Evolutionary conservation across 2,888 invertebrate genomes (phyloP).

Genomic region (Drosophila pseudotalamancana): DNA sequence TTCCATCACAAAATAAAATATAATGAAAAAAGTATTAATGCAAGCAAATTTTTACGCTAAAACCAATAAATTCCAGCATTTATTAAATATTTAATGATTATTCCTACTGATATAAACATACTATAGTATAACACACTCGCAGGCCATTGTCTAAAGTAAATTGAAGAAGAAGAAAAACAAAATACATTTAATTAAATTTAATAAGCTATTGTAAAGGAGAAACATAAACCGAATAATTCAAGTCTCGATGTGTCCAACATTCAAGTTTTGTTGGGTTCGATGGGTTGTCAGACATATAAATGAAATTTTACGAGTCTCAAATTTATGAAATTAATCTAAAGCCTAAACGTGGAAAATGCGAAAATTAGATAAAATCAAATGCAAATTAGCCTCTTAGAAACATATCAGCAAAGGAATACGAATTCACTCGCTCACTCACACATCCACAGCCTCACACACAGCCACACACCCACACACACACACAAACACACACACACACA

Average conservation of each 20-base stretch:
- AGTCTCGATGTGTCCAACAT: conserved; percentile 36
- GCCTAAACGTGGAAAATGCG: conserved; percentile 12
- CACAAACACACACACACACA: conserved; percentile 18
- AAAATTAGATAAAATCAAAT: conserved; percentile 56
- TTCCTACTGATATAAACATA: conserved; percentile 41
- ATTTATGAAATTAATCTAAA: conserved; percentile 24
- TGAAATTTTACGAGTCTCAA: conserved; percentile 17
- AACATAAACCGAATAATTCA: neutral
- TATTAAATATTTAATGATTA: conserved; percentile 53
- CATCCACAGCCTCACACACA: conserved; percentile 10
- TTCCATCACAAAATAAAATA: conserved; percentile 8
- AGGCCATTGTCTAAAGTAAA: conserved; percentile 19
- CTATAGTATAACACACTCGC: conserved; percentile 20
- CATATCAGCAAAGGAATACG: conserved; percentile 81
- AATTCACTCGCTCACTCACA: conserved; percentile 46
- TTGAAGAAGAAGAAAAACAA: conserved; percentile 24
- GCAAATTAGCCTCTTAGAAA: conserved; percentile 84
- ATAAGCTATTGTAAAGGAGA: conserved; percentile 16
- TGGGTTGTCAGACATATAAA: conserved; percentile 32
- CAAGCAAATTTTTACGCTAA: conserved; percentile 55
- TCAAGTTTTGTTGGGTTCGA: conserved; percentile 26
- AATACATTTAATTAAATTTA: conserved; percentile 27
- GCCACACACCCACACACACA: conserved; percentile 5
- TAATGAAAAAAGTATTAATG: conserved; percentile 49
- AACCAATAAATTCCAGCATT: conserved; percentile 66